Percentiles rank a stretch among this genome's conserved stretches.
These are phyloP conservation scores for Ectemnius cavifrons DNA, from an alignment of 2,888 invertebrate genomes.

Conservation along the genomic window DNA sequence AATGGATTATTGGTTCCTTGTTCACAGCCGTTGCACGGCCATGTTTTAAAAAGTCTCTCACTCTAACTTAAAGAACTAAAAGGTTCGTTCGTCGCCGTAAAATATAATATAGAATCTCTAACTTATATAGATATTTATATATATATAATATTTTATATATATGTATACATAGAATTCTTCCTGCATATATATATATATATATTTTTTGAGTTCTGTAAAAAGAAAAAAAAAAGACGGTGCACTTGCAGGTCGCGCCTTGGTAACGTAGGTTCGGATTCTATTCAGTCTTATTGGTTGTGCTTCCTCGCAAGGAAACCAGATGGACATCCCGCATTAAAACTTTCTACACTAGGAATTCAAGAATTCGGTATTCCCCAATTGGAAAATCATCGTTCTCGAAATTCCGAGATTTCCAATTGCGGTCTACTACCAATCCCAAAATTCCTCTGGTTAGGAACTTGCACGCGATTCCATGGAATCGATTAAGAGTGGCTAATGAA, in stretches of 20 bases:
- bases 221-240: constrained; percentile 23
- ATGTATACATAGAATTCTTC: constrained; percentile 24
- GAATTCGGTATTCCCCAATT: too few species aligned
- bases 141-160: constrained; percentile 34
- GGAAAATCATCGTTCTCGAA: too few species aligned
- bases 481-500: too few species aligned
- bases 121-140: constrained; percentile 30
- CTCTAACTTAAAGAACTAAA: constrained; percentile 37
- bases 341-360: too few species aligned
- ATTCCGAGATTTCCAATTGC: too few species aligned
- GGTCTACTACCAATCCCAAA: too few species aligned
- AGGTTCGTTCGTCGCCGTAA: constrained; percentile 40
- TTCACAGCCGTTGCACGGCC: constrained; percentile 21
- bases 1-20: background rate
- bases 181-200: constrained; percentile 29
- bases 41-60: constrained; percentile 16
- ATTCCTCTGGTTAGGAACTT: too few species aligned
- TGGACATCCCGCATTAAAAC: too few species aligned
- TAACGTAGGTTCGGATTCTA: constrained; percentile 39
- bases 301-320: too few species aligned
- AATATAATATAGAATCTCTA: constrained; percentile 45
- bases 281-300: constrained; percentile 53
- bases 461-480: too few species aligned
- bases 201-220: constrained; percentile 35
- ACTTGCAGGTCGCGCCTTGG: constrained; percentile 27